phyloP scores from a whole-genome alignment of 2,888 invertebrate species.

The Sceliomorpha sp. region DNA sequence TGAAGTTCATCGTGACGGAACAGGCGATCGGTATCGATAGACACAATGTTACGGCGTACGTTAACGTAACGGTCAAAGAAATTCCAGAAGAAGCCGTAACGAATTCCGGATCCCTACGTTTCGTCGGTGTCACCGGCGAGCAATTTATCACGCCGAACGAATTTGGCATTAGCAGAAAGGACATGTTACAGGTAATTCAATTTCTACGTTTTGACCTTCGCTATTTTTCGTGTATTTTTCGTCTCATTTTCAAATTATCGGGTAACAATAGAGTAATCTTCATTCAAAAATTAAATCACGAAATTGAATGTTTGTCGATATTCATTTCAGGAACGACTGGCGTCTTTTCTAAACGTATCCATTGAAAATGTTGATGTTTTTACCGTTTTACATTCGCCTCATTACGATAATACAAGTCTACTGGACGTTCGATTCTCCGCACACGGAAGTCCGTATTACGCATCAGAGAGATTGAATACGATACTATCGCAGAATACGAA shows the following conservation, averaged over 20 bases:
- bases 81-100: slow-evolving; percentile 95
- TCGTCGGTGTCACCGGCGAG: slow-evolving; percentile 90
- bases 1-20: slow-evolving; percentile 89
- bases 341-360: slow-evolving; percentile 88
- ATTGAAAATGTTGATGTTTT: slow-evolving; percentile 95
- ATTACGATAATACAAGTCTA: slow-evolving; percentile 83
- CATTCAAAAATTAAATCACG: too few species aligned
- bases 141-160: slow-evolving; percentile 87
- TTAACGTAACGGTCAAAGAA: slow-evolving; percentile 91
- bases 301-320: too few species aligned
- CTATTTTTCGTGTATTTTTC: too few species aligned
- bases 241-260: too few species aligned
- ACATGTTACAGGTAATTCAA: slow-evolving; percentile 85
- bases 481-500: slow-evolving; percentile 88
- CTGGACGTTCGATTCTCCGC: slow-evolving; percentile 95
- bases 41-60: slow-evolving; percentile 79
- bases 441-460: slow-evolving; percentile 96
- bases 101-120: slow-evolving; percentile 95
- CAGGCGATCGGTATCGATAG: slow-evolving; percentile 81
- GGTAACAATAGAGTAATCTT: too few species aligned
- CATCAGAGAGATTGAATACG: slow-evolving; percentile 92
- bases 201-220: too few species aligned
- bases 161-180: slow-evolving; percentile 86
- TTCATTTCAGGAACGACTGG: slow-evolving; percentile 83
- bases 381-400: slow-evolving; percentile 89